These are phyloP conservation scores for Bombus vancouverensis DNA, from an alignment of 1,140 invertebrate species.

Conservation along the genomic window DNA sequence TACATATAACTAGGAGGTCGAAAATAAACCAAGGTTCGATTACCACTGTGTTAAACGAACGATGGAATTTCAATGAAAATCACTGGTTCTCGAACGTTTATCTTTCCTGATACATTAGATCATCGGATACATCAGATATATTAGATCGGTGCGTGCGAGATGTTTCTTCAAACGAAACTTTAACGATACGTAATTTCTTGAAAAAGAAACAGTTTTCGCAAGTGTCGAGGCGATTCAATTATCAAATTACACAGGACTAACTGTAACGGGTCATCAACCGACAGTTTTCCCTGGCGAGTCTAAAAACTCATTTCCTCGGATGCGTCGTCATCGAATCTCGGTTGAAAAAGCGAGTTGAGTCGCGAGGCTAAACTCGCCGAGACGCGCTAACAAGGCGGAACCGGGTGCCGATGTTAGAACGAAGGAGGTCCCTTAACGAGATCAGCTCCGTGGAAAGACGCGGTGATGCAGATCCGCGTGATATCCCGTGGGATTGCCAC, in stretches of 20 bases:
- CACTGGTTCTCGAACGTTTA: not conserved
- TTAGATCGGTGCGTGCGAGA: no score
- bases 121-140: no score
- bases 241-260: no score
- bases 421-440: conserved; percentile 67
- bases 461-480: conserved; percentile 65
- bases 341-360: conserved; percentile 35
- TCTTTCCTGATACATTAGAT: not conserved
- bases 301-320: conserved; percentile 39
- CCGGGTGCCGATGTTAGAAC: conserved; percentile 40
- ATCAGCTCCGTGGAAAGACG: conserved; percentile 65
- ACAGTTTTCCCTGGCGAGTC: not conserved
- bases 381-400: conserved; percentile 11
- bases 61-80: no score
- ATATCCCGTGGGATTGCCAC: conserved; percentile 64
- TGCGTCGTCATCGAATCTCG: conserved; percentile 5
- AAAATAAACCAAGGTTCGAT: not conserved
- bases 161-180: not conserved
- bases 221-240: no score
- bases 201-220: not conserved
- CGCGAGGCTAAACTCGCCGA: conserved; percentile 47
- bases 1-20: no score
- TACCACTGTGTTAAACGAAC: no score
- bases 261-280: conserved; percentile 6
- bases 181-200: not conserved